Evolutionary conservation across 2,113 vertebrate genomes (phyloP).

Genomic region (Lycaon pictus): DNA sequence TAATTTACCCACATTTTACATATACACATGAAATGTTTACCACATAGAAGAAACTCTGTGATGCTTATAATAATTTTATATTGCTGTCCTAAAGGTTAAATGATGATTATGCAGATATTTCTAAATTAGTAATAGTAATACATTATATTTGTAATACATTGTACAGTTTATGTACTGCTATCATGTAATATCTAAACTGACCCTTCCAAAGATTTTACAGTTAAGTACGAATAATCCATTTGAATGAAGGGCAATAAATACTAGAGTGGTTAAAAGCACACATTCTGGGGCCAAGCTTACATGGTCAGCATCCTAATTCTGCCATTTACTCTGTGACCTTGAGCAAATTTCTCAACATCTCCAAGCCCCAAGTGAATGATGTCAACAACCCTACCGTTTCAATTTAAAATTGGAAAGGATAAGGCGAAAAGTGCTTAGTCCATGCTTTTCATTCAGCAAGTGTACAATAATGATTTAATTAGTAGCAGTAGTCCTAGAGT

Average conservation of each 20-base stretch:
- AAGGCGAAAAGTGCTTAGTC: background rate
- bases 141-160: background rate
- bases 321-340: background rate
- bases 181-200: background rate
- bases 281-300: background rate
- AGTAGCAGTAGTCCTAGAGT: background rate
- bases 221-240: background rate
- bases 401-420: background rate
- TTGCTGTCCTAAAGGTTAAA: background rate
- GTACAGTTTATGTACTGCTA: background rate
- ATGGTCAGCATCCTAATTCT: background rate
- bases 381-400: background rate
- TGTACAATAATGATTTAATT: background rate
- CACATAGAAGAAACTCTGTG: background rate
- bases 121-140: background rate
- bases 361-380: background rate
- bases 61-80: background rate
- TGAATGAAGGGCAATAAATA: background rate
- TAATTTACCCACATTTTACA: background rate
- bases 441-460: background rate
- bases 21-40: background rate
- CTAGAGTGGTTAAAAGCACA: background rate
- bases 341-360: background rate
- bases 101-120: background rate
- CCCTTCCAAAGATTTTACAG: background rate